Evolutionary conservation across 2,888 invertebrate species (phyloP), one percentile per base, ranked within the genome.

Genomic region (Nemoura dubitans): DNA sequence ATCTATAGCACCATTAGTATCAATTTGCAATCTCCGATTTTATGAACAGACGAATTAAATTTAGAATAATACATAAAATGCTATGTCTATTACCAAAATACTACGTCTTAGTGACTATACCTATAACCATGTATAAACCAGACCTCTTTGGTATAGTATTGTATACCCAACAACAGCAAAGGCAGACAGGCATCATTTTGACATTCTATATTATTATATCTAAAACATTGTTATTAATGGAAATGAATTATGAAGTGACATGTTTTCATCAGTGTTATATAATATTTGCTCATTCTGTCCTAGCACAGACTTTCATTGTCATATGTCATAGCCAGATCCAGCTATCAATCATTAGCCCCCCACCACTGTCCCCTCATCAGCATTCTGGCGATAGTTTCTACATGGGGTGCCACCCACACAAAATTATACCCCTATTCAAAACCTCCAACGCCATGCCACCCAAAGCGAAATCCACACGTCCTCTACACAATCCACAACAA

Each of bases 231-330:
- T 83, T 83, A 83, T 83, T 83, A 42, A 42, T 83, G 83, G 43
- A 42, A 42, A 83, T 27, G 26, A 28, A 78, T 78, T 27, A 78
- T 78, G 26, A 78, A 78, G 28, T 78, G 26, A 27, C 78, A 78
- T 78, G 78, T 78, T 78, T 78, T 78, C 28, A 78, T 78, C 78
- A 78, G 28, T 78, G 78, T 78, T 27, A 78, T 59, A 30, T 83
- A 83, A 83, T 42, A 83, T 42, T 83, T 83, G 83, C 83, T 83
- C 83, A 83, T 42, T 83, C 83, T 83, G 83, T 83, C 83, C 26
- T 59, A 3, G 26, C 26, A 42, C 83, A 42, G 83, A 83, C 83
- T 42, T n/a, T 30, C 30, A 78, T 82, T 36, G 82, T 30, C 42
- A 83, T 14, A 30, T 81, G 28, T 81, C 27, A 81, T 81, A 59